These are phyloP conservation scores for Dromas ardeola DNA, from an alignment of 2,113 vertebrate species.

Conservation along the genomic window DNA sequence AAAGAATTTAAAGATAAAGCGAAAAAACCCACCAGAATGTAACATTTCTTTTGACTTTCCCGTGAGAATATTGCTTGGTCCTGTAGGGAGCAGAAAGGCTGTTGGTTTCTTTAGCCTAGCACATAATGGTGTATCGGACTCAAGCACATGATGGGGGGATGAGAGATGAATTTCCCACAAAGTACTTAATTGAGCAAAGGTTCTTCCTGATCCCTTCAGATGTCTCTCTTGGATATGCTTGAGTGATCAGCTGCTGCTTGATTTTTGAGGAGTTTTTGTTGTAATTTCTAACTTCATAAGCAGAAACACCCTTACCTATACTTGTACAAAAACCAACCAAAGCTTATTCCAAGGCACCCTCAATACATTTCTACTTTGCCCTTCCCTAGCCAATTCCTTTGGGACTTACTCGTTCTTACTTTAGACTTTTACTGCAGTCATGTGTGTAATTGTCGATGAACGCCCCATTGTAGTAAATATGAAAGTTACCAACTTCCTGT, in stretches of 20 bases:
- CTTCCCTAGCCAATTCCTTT: neutral
- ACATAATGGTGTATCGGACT: neutral
- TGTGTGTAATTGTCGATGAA: neutral
- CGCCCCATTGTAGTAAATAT: slow-evolving; percentile 3
- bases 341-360: neutral
- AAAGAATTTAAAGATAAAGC: neutral
- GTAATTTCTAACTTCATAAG: neutral
- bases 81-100: neutral
- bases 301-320: neutral
- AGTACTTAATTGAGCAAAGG: neutral
- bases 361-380: slow-evolving; percentile 17
- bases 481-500: slow-evolving; percentile 30
- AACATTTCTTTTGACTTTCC: neutral
- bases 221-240: neutral
- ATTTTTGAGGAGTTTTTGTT: neutral
- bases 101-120: neutral
- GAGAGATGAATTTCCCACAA: neutral
- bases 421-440: neutral
- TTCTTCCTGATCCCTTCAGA: neutral
- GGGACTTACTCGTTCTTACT: slow-evolving; percentile 6
- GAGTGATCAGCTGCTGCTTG: neutral
- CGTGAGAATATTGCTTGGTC: neutral
- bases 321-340: neutral
- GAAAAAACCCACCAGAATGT: neutral
- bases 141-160: accelerated